A percentile compares a stretch with the other conserved stretches of the same genome.
Conservation (phyloP, 2,113 vertebrate genomes). For the Siphamia tubifer region DNA sequence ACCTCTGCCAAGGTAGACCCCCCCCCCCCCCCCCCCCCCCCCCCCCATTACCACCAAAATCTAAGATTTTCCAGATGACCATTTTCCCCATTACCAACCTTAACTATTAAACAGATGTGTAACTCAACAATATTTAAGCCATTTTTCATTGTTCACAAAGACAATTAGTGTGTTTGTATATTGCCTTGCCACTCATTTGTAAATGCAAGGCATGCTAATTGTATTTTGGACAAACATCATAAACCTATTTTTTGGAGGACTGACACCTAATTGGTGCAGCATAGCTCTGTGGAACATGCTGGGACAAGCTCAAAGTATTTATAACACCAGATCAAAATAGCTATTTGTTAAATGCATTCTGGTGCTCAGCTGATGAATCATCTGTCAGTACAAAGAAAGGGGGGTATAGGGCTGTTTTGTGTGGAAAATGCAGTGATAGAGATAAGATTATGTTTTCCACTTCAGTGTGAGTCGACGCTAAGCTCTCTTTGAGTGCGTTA, state of each 20-base stretch:
- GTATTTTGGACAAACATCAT: background rate
- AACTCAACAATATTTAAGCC: too few relatives aligned
- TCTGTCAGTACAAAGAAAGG: background rate
- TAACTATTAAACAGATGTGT: too few relatives aligned
- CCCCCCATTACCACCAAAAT: too few relatives aligned
- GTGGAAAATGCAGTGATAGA: background rate
- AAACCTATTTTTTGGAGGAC: background rate
- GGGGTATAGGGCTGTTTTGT: background rate
- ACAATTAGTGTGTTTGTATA: background rate
- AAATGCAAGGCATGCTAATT: background rate
- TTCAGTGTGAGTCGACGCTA: background rate
- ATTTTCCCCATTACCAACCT: too few relatives aligned
- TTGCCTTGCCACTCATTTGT: background rate
- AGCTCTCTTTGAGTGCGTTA: background rate
- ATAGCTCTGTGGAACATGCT: background rate
- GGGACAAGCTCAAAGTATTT: conserved; percentile 33
- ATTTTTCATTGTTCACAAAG: too few relatives aligned
- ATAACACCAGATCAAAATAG: conserved; percentile 34
- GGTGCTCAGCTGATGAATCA: conserved; percentile 16
- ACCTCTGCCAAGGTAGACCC: too few relatives aligned
- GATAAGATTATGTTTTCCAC: background rate
- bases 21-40: too few relatives aligned
- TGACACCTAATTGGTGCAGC: conserved; percentile 3
- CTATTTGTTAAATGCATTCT: conserved; percentile 36
- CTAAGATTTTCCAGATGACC: too few relatives aligned